These are phyloP conservation scores for Drosophila infuscata DNA, from an alignment of 2,888 invertebrate species.

Conservation along the genomic window DNA sequence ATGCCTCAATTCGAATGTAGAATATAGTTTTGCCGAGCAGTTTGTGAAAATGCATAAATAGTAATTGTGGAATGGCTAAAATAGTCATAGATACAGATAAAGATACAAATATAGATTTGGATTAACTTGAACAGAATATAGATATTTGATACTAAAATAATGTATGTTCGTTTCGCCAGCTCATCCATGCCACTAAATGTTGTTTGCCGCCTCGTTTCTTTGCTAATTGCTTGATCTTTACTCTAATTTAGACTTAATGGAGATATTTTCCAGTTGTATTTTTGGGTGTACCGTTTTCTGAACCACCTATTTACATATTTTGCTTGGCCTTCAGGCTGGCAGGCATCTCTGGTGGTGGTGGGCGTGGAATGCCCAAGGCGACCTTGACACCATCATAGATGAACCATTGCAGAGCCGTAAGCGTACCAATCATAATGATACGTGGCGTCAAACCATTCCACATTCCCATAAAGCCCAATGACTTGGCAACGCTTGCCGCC, in stretches of 20 bases:
- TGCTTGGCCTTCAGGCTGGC: constrained; percentile 89
- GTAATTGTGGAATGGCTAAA: constrained; percentile 40
- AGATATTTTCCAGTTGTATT: constrained; percentile 20
- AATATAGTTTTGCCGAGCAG: constrained; percentile 40
- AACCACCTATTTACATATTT: constrained; percentile 2
- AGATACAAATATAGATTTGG: neutral
- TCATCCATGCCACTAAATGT: constrained; percentile 8
- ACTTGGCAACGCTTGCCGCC: constrained; percentile 83
- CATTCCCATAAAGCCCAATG: constrained; percentile 87
- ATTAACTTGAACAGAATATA: neutral
- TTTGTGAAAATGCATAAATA: constrained; percentile 27
- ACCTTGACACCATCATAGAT: constrained; percentile 96
- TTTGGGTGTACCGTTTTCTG: constrained; percentile 1
- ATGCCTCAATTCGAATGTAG: constrained; percentile 37
- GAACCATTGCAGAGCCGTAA: constrained; percentile 96
- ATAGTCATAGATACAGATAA: constrained; percentile 1
- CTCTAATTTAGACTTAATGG: constrained; percentile 34
- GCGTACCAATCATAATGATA: constrained; percentile 96
- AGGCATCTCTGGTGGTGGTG: constrained; percentile 96
- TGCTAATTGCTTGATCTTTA: constrained; percentile 21
- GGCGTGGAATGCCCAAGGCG: constrained; percentile 91
- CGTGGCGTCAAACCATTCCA: constrained; percentile 94
- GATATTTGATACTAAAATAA: constrained; percentile 1
- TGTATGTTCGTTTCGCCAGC: constrained; percentile 49
- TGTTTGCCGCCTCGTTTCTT: constrained; percentile 12